Evolutionary conservation across 2,888 invertebrate species (phyloP).

Genomic region (Capitulum mitella): DNA sequence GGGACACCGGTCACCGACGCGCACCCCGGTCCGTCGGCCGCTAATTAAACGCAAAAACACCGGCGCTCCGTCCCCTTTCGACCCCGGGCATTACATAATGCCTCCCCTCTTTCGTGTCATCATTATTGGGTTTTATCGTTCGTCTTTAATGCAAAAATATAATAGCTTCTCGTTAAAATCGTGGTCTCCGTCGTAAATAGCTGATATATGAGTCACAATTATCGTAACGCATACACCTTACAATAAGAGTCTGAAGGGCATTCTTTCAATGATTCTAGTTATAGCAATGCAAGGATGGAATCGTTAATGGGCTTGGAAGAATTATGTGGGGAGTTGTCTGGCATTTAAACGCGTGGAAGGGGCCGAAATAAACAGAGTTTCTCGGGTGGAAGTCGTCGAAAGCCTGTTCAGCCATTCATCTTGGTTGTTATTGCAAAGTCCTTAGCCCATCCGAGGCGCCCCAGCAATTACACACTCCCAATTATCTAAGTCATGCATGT

Average conservation of each 20-base stretch:
- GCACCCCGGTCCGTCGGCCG: neutral
- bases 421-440: neutral
- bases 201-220: conserved; percentile 24
- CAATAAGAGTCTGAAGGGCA: conserved; percentile 19
- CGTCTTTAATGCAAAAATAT: conserved; percentile 25
- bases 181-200: conserved; percentile 23
- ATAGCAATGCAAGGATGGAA: neutral
- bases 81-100: conserved; percentile 1
- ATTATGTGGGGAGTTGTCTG: conserved; percentile 4
- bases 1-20: neutral
- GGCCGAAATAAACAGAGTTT: conserved; percentile 1
- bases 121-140: conserved; percentile 22
- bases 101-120: conserved; percentile 23
- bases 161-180: conserved; percentile 24
- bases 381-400: neutral
- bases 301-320: neutral
- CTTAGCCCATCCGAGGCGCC: neutral
- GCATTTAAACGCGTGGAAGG: neutral
- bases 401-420: neutral
- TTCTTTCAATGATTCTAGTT: conserved; percentile 23
- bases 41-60: conserved; percentile 6
- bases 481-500: conserved; percentile 14
- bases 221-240: conserved; percentile 24
- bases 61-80: neutral
- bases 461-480: conserved; percentile 12